Base-by-base conservation (phyloP, 2,888 invertebrate species). In the Drosophila longiperda region DNA sequence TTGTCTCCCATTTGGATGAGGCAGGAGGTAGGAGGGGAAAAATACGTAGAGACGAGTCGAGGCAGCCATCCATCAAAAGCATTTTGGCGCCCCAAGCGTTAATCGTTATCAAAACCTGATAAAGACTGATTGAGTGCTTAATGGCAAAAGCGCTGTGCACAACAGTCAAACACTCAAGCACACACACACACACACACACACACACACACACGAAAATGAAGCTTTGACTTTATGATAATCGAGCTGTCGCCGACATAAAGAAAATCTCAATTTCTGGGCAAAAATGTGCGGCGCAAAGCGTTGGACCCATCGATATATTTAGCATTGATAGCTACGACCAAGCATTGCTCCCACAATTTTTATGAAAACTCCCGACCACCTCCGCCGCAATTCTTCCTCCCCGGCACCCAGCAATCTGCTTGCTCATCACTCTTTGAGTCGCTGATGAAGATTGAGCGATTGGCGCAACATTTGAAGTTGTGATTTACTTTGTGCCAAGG, bases 61-160 rank as follows among this genome's bases (percentile, higher is more conserved):
- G 66, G 58, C 74, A 80, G 74, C 89, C 89, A 87, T 87, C 87
- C 89, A 87, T 87, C 87, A 85, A 85, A 87, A 78, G 86, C 78
- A 76, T 78, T 82, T 79, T 79, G 87, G 83, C 83, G 89, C 87
- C 87, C 73, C 57, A 64, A 83, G 90, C 87, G 87, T 87, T 87
- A 87, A 87, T 87, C 87, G 87, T 90, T 87, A 90, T 87, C 87
- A 90, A 90, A 87, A 87, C 90, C 89, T 87, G 87, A 87, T 90
- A 87, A 90, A 90, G 87, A 90, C 87, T 87, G 87, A 87, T 87
- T 87, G 87, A 90, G 90, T 90, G 87, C 87, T 88, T 87, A 87
- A 87, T 87, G 90, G 87, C 90, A 86, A 83, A 67, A 55, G 40
- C 78, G 74, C 62, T 68, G 68, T 66, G 67, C 74, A 70, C 33